Evolutionary conservation across 2,797 vertebrate species (phyloP).

Genomic region (Crocidura indochinensis): DNA sequence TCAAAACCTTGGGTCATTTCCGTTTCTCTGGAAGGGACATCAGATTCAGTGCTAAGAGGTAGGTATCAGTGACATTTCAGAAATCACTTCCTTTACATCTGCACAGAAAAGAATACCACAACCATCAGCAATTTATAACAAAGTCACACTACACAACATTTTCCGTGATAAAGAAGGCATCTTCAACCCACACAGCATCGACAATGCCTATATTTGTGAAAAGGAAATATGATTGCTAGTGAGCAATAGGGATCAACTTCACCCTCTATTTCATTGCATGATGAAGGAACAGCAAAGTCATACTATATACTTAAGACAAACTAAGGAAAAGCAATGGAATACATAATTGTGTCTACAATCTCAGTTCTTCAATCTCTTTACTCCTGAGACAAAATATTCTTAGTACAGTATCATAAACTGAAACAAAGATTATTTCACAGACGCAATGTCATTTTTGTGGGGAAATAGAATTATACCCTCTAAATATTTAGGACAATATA

Average conservation of each 20-base stretch:
- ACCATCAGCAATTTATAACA: neutral
- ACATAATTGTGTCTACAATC: neutral
- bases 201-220: neutral
- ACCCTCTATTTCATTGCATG: neutral
- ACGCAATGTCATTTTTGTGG: neutral
- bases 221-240: neutral
- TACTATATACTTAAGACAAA: neutral
- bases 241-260: neutral
- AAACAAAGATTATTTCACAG: neutral
- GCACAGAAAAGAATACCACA: neutral
- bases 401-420: neutral
- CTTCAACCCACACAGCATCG: neutral
- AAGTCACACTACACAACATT: neutral
- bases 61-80: conserved; percentile 46
- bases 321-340: neutral
- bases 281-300: neutral
- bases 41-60: conserved; percentile 87
- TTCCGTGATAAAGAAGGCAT: neutral
- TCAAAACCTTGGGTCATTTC: conserved; percentile 88
- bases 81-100: neutral
- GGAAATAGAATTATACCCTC: neutral
- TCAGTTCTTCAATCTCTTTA: neutral
- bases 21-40: conserved; percentile 86
- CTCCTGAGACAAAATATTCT: neutral
- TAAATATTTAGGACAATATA: neutral